Percentiles rank a stretch among this genome's conserved stretches.
These are phyloP conservation scores for Drepanosiphum platanoidis DNA, from an alignment of 2,888 invertebrate species.

Conservation along the genomic window DNA sequence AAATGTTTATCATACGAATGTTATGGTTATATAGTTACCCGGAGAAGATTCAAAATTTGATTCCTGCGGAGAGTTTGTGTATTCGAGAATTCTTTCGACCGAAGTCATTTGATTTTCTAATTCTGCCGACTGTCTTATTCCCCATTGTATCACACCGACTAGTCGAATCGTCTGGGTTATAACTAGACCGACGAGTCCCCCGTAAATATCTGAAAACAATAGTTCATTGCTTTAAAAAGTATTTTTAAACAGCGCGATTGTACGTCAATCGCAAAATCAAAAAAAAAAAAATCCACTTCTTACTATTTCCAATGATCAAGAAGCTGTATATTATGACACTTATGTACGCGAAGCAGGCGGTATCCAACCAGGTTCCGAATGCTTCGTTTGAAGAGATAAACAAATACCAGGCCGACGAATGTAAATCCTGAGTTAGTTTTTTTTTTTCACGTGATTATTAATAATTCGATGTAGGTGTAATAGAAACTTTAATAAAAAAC, in stretches of 20 bases:
- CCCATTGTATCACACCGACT: slow-evolving; percentile 86
- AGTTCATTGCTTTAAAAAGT: too few species aligned
- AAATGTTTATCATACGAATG: background rate
- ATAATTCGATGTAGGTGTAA: slow-evolving; percentile 64
- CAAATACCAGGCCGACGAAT: slow-evolving; percentile 86
- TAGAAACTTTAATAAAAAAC: too few species aligned
- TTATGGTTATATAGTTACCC: background rate
- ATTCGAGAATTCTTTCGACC: slow-evolving; percentile 88
- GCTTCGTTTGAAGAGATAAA: slow-evolving; percentile 90
- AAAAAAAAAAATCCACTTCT: background rate
- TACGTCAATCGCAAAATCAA: background rate
- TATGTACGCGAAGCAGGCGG: slow-evolving; percentile 87
- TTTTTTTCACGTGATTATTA: background rate
- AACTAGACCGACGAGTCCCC: slow-evolving; percentile 82
- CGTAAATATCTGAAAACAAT: too few species aligned
- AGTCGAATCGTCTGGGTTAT: slow-evolving; percentile 82
- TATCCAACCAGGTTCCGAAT: slow-evolving; percentile 92
- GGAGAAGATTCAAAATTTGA: slow-evolving; percentile 60
- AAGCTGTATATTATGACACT: slow-evolving; percentile 86
- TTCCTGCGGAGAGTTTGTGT: slow-evolving; percentile 77
- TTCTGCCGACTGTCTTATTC: slow-evolving; percentile 91
- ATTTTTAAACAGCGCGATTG: slow-evolving; percentile 11
- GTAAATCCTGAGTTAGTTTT: slow-evolving; percentile 56
- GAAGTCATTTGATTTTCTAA: slow-evolving; percentile 88
- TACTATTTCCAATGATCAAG: slow-evolving; percentile 70